These are phyloP conservation scores for Lasioglossum morio DNA, from an alignment of 2,888 invertebrate genomes.

Conservation along the genomic window DNA sequence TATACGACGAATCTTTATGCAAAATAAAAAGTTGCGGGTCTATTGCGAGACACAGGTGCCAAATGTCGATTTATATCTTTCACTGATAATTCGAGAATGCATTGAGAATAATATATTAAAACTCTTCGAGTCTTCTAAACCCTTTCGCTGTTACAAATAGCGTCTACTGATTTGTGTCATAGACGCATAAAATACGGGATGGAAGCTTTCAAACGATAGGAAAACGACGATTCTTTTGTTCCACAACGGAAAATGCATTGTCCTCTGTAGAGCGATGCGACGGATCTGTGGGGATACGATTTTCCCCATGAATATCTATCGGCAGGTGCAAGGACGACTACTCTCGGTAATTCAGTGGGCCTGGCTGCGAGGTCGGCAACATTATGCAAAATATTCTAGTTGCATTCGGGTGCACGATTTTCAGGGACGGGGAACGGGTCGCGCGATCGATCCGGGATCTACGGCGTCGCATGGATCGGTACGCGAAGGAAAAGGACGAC, in stretches of 20 bases:
- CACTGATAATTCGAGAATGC: too few relatives aligned
- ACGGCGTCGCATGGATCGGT: not conserved
- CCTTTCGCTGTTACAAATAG: too few relatives aligned
- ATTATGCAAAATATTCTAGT: slow-evolving; percentile 10
- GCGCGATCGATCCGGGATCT: not conserved
- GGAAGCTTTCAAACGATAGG: not conserved
- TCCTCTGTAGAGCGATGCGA: not conserved
- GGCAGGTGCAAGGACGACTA: slow-evolving; percentile 19
- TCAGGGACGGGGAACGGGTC: not conserved
- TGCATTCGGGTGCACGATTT: slow-evolving; percentile 20
- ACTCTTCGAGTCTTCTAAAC: too few relatives aligned
- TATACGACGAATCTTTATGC: too few relatives aligned
- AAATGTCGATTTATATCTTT: too few relatives aligned
- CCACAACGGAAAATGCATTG: not conserved
- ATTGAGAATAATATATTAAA: too few relatives aligned
- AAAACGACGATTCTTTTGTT: not conserved
- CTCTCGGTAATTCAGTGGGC: slow-evolving; percentile 18
- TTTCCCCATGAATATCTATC: slow-evolving; percentile 24
- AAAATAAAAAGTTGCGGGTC: too few relatives aligned
- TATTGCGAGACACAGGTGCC: too few relatives aligned
- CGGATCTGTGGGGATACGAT: not conserved
- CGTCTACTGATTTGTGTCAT: too few relatives aligned
- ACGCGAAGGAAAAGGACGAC: slow-evolving; percentile 19
- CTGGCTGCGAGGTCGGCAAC: not conserved
- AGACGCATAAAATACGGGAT: too few relatives aligned